Conservation (phyloP, 2,113 vertebrate species). For the Salvator merianae region DNA sequence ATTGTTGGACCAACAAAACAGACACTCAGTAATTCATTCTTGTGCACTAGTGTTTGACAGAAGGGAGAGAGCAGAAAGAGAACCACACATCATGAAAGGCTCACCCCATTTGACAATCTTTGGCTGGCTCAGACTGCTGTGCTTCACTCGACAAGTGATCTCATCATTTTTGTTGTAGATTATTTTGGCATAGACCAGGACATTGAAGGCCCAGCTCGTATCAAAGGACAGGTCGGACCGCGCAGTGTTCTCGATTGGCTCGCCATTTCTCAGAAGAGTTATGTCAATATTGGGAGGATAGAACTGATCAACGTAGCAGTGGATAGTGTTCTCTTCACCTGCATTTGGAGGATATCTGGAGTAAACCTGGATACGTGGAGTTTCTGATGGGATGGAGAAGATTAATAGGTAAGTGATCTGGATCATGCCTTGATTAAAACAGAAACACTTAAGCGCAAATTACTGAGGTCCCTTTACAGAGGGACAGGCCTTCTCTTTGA, state of each 20-base stretch:
- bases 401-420: no score
- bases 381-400: slow-evolving; percentile 39
- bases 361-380: slow-evolving; percentile 78
- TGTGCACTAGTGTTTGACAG: no score
- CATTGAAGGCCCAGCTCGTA: slow-evolving; percentile 82
- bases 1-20: no score
- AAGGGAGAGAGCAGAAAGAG: no score
- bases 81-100: not conserved
- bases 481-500: not conserved
- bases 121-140: rapidly evolving
- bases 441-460: no score
- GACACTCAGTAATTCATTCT: no score
- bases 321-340: slow-evolving; percentile 66
- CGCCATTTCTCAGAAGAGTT: slow-evolving; percentile 43
- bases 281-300: slow-evolving; percentile 83
- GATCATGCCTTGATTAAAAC: no score
- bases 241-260: rapidly evolving
- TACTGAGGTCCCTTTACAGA: no score
- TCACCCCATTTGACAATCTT: slow-evolving; percentile 72
- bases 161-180: rapidly evolving
- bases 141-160: slow-evolving; percentile 70
- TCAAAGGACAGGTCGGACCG: slow-evolving; percentile 83
- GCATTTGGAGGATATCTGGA: slow-evolving; percentile 33
- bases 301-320: slow-evolving; percentile 81
- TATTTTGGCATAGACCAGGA: slow-evolving; percentile 62